Base-by-base conservation (phyloP, 2,797 vertebrate species). In the Sciurus vulgaris region DNA sequence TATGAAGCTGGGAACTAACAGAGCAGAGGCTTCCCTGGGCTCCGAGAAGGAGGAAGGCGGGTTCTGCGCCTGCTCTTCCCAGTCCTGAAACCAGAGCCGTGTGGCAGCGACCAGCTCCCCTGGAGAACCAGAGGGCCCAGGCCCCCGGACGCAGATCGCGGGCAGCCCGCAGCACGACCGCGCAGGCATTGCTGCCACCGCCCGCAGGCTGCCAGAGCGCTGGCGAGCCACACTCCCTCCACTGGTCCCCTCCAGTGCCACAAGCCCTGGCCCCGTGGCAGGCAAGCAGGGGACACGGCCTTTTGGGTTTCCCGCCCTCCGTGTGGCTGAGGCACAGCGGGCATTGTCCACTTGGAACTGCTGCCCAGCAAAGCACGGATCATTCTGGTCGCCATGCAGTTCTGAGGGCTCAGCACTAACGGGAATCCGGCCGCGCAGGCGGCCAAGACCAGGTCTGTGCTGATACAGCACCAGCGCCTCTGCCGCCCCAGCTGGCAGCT, bases 381-480 rank as follows among this genome's bases (percentile, higher is more conserved):
- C 20, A 24, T 59, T 59, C 56, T 22, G 56, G 56, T 18, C 17
- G 8, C 56, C 8, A 9, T 59, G 56, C 56, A 9, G 28, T 30
- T 70, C 65, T 38, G 1, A 20, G 83, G 86, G 51, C 38, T 77
- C 79, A 49, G 85, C 35, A 12, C 15, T 4, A 9, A 30, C 44
- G 28, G 8, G 28, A 7, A 8, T 28, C 41, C 12, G 15, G 2
- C 0, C 4, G 30, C 0, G 0, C n/a, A 54, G 4, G 14, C 5
- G 18, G 49, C 47, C 84, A 41, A 84, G 13, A 35, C 41, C 10
- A 56, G 89, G 59, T 15, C 74, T 82, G 38, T 18, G 63, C 49
- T 49, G 54, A 65, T 1, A 3, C 18, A 18, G 4, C 44, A 2
- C 22, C 33, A 6, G 72, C 3, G 3, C 47, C 63, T 70, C 63